Base-by-base conservation (phyloP, 1,140 invertebrate species). In the Eupristina koningsbergeri region DNA sequence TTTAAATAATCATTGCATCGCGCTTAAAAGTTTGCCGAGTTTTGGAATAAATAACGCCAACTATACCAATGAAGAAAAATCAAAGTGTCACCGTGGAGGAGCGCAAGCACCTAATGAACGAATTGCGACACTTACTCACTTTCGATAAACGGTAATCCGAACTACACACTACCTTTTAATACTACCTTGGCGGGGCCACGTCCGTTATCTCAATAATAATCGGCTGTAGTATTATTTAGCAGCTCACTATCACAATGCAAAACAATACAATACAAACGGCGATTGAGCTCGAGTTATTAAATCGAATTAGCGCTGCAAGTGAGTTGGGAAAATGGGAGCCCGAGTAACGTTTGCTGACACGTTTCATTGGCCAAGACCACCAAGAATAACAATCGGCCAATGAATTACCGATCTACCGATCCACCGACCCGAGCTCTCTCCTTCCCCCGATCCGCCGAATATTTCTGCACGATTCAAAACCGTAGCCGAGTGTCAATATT, bases 291-390 rank as follows among this genome's bases (percentile, higher is more conserved):
- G 64, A 73, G 39, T 45, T 13, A 74, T 34, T 74, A 15, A 58
- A 53, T 53, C 80, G 50, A 73, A 71, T 73, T 71, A 71, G 29
- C 58, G 50, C 50, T 26, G 47, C n/a, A n/a, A n/a, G n/a, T n/a
- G n/a, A n/a, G n/a, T n/a, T n/a, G n/a, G n/a, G n/a, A n/a, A n/a
- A n/a, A n/a, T n/a, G n/a, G 47, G 22, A 22, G 29, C 29, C 26
- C 45, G 61, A 74, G 34, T 58, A 71, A 71, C 79, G n/a, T n/a
- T 47, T 50, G 79, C 64, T 80, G 47, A 73, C 78, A 80, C 78
- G 31, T 80, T 71, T 80, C 29, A 19, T 50, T 36, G 26, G 50
- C 36, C 78, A 31, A 36, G 63, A 31, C n/a, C 29, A n/a, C 41
- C 41, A 29, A 71, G 29, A 45, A 67, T 41, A 41, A 79, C 61